phyloP scores from a whole-genome alignment of 2,888 invertebrate species.

The Galerucella calmariensis region DNA sequence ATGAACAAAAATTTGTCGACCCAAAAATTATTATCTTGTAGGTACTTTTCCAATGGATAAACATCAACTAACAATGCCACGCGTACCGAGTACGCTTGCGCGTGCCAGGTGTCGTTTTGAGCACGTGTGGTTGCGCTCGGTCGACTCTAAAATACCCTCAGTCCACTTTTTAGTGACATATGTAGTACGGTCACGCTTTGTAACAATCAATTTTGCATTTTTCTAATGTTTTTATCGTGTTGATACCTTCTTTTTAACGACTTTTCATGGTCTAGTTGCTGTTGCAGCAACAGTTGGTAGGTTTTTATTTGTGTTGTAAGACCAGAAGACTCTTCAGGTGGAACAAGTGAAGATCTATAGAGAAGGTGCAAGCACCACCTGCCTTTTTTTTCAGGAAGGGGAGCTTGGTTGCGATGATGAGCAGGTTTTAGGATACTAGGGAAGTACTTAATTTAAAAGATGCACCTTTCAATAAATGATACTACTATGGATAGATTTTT shows the following conservation, averaged over 20 bases:
- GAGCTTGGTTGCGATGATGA: background rate
- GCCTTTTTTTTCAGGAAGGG: background rate
- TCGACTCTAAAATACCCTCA: conserved; percentile 24
- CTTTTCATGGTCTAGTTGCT: conserved; percentile 40
- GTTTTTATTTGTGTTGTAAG: conserved; percentile 27
- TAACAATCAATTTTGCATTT: conserved; percentile 46
- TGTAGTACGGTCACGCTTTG: conserved; percentile 12
- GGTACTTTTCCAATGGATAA: background rate
- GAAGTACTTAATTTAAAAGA: too few relatives aligned
- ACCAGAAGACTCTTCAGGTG: conserved; percentile 32
- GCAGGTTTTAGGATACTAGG: background rate
- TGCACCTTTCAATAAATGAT: too few relatives aligned
- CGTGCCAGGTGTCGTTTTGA: conserved; percentile 53
- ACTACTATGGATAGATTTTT: too few relatives aligned
- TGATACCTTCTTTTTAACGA: conserved; percentile 44
- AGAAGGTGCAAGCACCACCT: conserved; percentile 7
- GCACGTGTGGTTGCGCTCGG: conserved; percentile 46
- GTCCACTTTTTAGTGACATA: conserved; percentile 14
- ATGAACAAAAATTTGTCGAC: too few relatives aligned
- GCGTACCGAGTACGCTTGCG: conserved; percentile 42
- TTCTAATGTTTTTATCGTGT: conserved; percentile 40
- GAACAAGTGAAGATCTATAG: conserved; percentile 35
- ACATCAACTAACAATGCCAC: conserved; percentile 4
- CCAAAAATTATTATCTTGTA: background rate
- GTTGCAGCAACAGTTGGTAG: conserved; percentile 41